A percentile compares a stretch with the other conserved stretches of the same genome.
Evolutionary conservation across 2,113 vertebrate species (phyloP).

Genomic region (Ptilonorhynchus violaceus): DNA sequence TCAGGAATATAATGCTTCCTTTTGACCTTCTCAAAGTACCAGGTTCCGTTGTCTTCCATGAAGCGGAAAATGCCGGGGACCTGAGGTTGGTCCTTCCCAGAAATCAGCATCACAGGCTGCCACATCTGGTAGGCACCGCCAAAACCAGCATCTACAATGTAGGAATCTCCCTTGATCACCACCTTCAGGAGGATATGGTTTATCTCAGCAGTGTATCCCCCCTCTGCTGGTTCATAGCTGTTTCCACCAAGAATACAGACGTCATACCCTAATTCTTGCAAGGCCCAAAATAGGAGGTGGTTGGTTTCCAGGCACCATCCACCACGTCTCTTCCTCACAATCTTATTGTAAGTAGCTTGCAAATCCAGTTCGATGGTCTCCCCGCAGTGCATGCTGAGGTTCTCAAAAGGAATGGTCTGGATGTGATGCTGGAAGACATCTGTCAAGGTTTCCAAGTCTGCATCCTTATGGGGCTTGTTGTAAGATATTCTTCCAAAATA

Average conservation of each 20-base stretch:
- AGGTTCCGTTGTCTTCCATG: constrained; percentile 59
- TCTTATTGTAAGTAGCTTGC: constrained; percentile 73
- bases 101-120: constrained; percentile 80
- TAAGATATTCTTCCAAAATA: constrained; percentile 87
- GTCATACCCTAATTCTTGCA: constrained; percentile 79
- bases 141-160: constrained; percentile 82
- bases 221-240: constrained; percentile 46
- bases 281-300: constrained; percentile 80
- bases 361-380: constrained; percentile 71
- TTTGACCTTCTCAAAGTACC: constrained; percentile 81
- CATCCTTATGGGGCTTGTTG: constrained; percentile 45
- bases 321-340: constrained; percentile 77
- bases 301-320: constrained; percentile 89
- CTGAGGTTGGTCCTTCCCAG: constrained; percentile 82
- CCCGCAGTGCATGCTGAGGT: constrained; percentile 84
- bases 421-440: constrained; percentile 78
- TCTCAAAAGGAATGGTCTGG: constrained; percentile 81
- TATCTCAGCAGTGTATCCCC: constrained; percentile 56
- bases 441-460: constrained; percentile 77
- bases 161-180: constrained; percentile 67
- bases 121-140: constrained; percentile 76
- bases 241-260: constrained; percentile 63
- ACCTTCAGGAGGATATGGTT: constrained; percentile 76
- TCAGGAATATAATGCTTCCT: constrained; percentile 68
- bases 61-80: constrained; percentile 72